Evolutionary conservation across 2,113 vertebrate species (phyloP).

Genomic region (Phoenicopterus ruber): DNA sequence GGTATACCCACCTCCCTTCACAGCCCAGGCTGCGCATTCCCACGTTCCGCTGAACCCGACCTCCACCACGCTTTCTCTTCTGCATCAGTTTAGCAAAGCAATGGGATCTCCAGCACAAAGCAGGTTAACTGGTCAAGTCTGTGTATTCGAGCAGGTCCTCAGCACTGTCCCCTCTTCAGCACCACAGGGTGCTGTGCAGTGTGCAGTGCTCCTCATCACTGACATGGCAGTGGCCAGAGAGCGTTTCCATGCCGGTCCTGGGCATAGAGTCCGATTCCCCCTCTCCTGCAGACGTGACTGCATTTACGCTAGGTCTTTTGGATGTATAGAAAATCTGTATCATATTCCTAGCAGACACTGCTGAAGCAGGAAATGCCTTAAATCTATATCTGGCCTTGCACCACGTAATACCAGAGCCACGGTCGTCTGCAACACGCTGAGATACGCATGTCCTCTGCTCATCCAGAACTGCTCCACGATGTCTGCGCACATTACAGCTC

Average conservation of each 20-base stretch:
- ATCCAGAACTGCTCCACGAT: neutral
- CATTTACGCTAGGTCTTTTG: neutral
- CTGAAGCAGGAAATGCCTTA: neutral
- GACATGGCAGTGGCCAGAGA: fast-evolving
- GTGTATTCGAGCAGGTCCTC: neutral
- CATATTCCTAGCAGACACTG: neutral
- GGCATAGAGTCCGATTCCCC: neutral
- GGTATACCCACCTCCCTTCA: neutral
- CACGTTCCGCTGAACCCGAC: fast-evolving
- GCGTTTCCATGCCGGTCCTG: neutral
- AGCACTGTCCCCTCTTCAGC: neutral
- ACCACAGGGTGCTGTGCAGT: fast-evolving
- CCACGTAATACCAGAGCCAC: neutral
- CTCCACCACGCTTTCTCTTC: neutral
- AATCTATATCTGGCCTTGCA: neutral
- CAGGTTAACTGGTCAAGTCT: neutral
- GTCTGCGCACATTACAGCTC: neutral
- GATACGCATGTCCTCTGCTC: neutral
- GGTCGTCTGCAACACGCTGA: neutral
- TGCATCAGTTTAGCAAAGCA: neutral
- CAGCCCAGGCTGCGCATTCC: neutral
- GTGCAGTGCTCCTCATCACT: neutral
- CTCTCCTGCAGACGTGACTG: neutral
- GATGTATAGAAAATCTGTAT: neutral
- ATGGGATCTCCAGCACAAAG: neutral